Base-by-base conservation (phyloP, 2,888 invertebrate species). In the Crocallis elinguaria region DNA sequence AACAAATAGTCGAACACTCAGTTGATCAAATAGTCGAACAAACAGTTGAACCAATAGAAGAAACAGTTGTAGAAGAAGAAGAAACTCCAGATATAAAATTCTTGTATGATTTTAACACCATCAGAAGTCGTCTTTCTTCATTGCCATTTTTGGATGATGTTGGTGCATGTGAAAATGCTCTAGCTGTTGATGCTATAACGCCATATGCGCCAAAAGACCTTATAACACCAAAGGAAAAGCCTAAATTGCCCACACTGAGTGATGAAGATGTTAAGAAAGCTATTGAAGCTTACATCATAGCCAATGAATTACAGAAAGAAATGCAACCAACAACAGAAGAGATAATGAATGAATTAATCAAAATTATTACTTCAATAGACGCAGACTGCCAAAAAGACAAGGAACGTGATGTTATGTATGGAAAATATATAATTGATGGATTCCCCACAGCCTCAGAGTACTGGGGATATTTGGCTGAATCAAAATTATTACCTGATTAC, bases 371-470 rank as follows among this genome's bases (percentile, higher is more conserved):
- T 60, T 61, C 64, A 32, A 74, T 88, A 30, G 92, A 93, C 64
- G 67, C 70, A 17, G 63, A 79, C 55, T 67, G 74, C 52, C 59
- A 74, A 62, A 60, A 76, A 64, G 46, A 69, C 46, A 74, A 82
- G 43, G 68, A 75, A 50, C 63, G 44, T 46, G 70, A 79, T 19
- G 55, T 73, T 36, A 62, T 54, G 21, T 89, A 88, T 69, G 91
- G 92, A 13, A 93, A 93, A 62, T 95, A 93, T 88, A 90, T 95
- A 57, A 79, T 95, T 44, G 94, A 94, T 69, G 93, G 92, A 0
- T 92, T 94, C 75, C 87, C 92, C 16, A 71, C 89, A 14, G 85
- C 93, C 60, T 56, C 85, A 9, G 87, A 92, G 56, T 80, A 89
- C 66, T 92, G 94, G 86, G 73, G 72, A 37, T 75, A 77, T 51